A percentile compares a stretch with the other conserved stretches of the same genome.
Evolutionary conservation across 1,140 invertebrate genomes (phyloP).

Genomic region (Lordiphosa collinella): DNA sequence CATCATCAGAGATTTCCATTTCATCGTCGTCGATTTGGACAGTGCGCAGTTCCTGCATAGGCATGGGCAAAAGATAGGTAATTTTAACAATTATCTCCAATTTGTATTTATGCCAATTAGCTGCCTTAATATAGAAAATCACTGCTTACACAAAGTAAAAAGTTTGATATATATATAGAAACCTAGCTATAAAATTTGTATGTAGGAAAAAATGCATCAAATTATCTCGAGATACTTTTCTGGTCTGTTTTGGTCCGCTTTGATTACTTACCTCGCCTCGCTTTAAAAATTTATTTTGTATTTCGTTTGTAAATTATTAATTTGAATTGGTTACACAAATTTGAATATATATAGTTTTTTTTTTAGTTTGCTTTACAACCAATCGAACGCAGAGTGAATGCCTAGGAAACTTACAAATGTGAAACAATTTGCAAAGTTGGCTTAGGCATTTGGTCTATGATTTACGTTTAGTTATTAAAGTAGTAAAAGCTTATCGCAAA

Average conservation of each 20-base stretch:
- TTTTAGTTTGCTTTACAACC: slow-evolving; percentile 40
- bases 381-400: slow-evolving; percentile 39
- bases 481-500: slow-evolving; percentile 48
- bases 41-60: slow-evolving; percentile 87
- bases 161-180: slow-evolving; percentile 15
- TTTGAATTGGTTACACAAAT: slow-evolving; percentile 35
- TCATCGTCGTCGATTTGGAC: slow-evolving; percentile 85
- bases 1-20: slow-evolving; percentile 80
- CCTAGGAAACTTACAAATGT: slow-evolving; percentile 31
- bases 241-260: slow-evolving; percentile 43
- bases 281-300: slow-evolving; percentile 31
- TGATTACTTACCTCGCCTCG: slow-evolving; percentile 69
- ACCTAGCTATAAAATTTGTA: slow-evolving; percentile 65
- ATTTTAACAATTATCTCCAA: slow-evolving; percentile 2
- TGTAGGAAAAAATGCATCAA: slow-evolving; percentile 50
- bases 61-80: slow-evolving; percentile 43
- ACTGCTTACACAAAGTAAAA: slow-evolving; percentile 29
- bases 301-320: slow-evolving; percentile 30
- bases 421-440: slow-evolving; percentile 19
- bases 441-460: slow-evolving; percentile 37
- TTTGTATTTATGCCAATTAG: background rate
- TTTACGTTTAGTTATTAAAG: slow-evolving; percentile 42
- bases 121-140: slow-evolving; percentile 8
- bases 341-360: slow-evolving; percentile 14
- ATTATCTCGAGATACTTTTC: slow-evolving; percentile 42